phyloP scores from a whole-genome alignment of 2,113 vertebrate species.

The Oncorhynchus keta region DNA sequence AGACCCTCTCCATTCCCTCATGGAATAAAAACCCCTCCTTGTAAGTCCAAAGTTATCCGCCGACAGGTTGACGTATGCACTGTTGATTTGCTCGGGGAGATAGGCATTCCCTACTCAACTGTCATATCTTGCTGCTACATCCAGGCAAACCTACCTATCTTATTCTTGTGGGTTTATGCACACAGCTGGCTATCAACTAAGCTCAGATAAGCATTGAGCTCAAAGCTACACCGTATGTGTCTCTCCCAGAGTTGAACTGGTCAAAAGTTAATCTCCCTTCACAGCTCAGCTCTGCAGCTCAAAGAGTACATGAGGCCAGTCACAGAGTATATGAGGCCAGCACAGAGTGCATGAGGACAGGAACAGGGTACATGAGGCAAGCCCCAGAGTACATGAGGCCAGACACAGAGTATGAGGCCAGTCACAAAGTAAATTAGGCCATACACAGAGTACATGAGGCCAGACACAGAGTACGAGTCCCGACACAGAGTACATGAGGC shows the following conservation, averaged over 20 bases:
- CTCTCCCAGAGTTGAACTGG: constrained; percentile 6
- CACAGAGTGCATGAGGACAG: too few relatives aligned
- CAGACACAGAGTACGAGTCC: background rate
- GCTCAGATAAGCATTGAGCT: constrained; percentile 4
- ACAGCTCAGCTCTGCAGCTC: background rate
- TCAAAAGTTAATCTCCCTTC: constrained; percentile 6
- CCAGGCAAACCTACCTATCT: constrained; percentile 21
- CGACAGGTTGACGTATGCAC: constrained; percentile 1
- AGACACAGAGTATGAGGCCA: background rate
- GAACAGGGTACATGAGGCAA: too few relatives aligned
- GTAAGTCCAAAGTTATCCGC: background rate
- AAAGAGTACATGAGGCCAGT: too few relatives aligned
- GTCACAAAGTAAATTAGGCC: background rate
- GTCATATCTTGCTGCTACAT: constrained; percentile 11
- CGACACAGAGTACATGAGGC: background rate
- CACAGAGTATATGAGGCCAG: too few relatives aligned
- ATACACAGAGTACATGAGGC: background rate
- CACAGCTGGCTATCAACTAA: constrained; percentile 30
- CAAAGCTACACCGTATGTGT: constrained; percentile 8
- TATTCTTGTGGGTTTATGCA: constrained; percentile 12
- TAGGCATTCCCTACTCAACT: constrained; percentile 7
- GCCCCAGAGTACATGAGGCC: too few relatives aligned
- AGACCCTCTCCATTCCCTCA: background rate
- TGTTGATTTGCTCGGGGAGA: constrained; percentile 21
- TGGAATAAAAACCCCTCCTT: background rate